Conservation (phyloP, 2,797 vertebrate genomes). For the Anguilla marmorata region DNA sequence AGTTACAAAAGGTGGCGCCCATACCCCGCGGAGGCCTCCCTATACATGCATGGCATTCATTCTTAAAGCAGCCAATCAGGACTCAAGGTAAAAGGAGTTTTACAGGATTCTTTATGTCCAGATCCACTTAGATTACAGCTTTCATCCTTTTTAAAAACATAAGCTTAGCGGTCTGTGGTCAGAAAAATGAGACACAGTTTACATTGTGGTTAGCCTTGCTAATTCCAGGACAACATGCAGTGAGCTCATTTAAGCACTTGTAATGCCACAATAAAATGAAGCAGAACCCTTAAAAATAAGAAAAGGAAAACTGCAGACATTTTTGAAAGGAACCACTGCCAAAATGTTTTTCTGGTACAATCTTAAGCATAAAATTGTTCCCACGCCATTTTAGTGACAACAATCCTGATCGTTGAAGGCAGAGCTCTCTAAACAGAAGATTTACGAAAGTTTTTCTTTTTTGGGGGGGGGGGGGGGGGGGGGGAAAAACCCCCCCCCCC, state of each 20-base stretch:
- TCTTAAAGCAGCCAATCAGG: constrained; percentile 44
- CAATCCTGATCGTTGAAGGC: constrained; percentile 29
- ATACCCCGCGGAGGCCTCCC: constrained; percentile 44
- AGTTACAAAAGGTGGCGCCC: constrained; percentile 35
- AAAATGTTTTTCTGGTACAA: constrained; percentile 15
- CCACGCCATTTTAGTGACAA: constrained; percentile 24
- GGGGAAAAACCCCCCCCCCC: too few relatives aligned
- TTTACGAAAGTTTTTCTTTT: neutral
- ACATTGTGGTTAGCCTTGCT: neutral
- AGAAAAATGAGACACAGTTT: neutral
- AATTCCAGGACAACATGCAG: constrained; percentile 9
- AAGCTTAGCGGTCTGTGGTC: neutral
- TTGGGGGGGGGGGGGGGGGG: too few relatives aligned
- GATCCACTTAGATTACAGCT: neutral
- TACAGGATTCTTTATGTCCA: constrained; percentile 27
- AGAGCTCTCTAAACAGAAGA: neutral
- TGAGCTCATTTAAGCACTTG: neutral
- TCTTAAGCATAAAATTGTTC: constrained; percentile 31
- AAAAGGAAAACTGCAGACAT: constrained; percentile 15
- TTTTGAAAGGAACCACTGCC: constrained; percentile 25
- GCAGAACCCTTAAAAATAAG: neutral
- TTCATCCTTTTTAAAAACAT: neutral
- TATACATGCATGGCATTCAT: constrained; percentile 60
- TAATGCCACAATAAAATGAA: constrained; percentile 26
- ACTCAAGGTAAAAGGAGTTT: constrained; percentile 41